These are phyloP conservation scores for Oscarella lobularis DNA, from an alignment of 37 sponge, comb jelly and placozoan species.

Conservation along the genomic window DNA sequence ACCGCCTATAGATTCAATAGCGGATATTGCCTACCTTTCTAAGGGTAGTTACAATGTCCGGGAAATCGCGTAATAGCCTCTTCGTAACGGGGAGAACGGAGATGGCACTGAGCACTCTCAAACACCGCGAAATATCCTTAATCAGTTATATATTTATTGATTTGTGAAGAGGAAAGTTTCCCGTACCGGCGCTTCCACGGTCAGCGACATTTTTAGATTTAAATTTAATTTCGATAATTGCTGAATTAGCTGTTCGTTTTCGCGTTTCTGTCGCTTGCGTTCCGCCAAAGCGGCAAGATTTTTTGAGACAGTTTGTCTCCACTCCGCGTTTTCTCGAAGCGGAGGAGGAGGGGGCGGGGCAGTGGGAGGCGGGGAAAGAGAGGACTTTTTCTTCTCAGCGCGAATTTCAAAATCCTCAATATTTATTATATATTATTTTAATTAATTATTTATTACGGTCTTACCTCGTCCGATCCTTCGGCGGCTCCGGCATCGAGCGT, in stretches of 20 bases:
- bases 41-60: neutral
- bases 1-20: no score
- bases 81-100: neutral
- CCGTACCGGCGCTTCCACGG: constrained; percentile 6
- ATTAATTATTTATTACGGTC: no score
- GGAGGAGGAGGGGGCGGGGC: no score
- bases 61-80: neutral
- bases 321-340: neutral
- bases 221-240: neutral
- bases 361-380: no score
- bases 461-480: no score
- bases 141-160: neutral
- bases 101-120: neutral
- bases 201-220: constrained; percentile 2
- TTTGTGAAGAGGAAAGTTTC: neutral
- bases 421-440: no score
- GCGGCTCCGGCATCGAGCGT: no score
- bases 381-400: no score
- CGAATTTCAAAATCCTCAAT: no score
- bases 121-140: neutral
- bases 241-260: neutral
- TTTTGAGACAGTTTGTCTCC: neutral
- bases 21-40: no score
- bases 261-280: neutral
- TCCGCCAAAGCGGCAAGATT: neutral